Percentiles rank a stretch among this genome's conserved stretches.
phyloP scores from a whole-genome alignment of 1,140 invertebrate genomes.

The Paralvinella palmiformis region DNA sequence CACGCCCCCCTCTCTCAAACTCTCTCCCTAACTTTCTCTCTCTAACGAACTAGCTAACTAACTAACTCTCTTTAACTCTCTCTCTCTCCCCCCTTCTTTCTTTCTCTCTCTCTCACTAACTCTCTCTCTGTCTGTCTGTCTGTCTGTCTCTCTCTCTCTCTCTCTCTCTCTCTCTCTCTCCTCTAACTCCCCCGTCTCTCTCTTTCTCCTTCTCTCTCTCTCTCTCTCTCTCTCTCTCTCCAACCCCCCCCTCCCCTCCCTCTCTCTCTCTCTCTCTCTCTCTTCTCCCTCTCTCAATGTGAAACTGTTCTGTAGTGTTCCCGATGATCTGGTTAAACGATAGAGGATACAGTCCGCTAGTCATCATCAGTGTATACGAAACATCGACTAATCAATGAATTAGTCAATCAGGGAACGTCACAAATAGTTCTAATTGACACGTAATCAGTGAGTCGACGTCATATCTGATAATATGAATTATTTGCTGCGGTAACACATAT shows the following conservation, averaged over 20 bases:
- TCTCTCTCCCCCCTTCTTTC: constrained; percentile 2
- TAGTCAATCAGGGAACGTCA: neutral
- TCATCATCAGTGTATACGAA: neutral
- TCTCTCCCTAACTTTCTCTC: too few species aligned
- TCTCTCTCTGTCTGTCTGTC: constrained; percentile 1
- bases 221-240: neutral
- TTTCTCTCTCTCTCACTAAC: neutral
- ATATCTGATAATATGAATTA: too few species aligned
- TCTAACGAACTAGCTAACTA: too few species aligned
- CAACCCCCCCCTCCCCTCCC: neutral
- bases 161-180: constrained; percentile 1
- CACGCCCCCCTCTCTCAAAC: too few species aligned
- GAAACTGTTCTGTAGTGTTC: neutral
- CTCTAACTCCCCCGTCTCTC: neutral
- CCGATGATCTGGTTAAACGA: neutral
- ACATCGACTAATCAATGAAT: neutral
- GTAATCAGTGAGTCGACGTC: neutral
- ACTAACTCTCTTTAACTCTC: too few species aligned
- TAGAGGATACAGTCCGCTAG: neutral
- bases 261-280: neutral
- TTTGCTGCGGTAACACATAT: too few species aligned
- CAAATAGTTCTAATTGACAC: neutral
- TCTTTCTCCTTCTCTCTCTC: neutral
- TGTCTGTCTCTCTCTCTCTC: neutral
- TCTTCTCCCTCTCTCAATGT: neutral